phyloP scores from a whole-genome alignment of 2,113 vertebrate genomes.

The Leiothrix lutea region DNA sequence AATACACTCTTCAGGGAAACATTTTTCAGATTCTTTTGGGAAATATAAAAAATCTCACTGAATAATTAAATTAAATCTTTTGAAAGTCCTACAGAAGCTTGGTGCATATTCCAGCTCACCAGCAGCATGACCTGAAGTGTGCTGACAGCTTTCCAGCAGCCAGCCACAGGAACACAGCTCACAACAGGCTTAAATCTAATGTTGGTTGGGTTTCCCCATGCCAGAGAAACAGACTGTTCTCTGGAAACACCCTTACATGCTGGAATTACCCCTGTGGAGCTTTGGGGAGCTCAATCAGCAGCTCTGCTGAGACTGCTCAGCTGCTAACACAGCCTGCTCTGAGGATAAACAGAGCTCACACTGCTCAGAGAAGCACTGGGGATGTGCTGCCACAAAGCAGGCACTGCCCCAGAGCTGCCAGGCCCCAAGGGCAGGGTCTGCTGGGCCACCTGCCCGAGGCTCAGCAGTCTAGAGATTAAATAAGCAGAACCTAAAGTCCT shows the following conservation, averaged over 20 bases:
- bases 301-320: background rate
- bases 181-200: background rate
- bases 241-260: background rate
- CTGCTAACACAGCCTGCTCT: background rate
- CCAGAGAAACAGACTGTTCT: background rate
- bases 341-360: background rate
- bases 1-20: background rate
- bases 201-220: rapidly evolving
- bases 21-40: background rate
- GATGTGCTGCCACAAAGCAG: background rate
- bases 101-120: background rate
- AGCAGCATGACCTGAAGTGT: background rate
- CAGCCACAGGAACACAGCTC: background rate
- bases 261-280: background rate
- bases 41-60: background rate
- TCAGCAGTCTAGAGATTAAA: background rate
- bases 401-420: background rate
- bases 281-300: background rate
- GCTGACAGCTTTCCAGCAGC: background rate
- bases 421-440: background rate
- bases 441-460: background rate
- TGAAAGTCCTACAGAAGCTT: background rate
- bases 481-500: background rate
- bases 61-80: background rate
- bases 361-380: background rate